Evolutionary conservation across 2,888 invertebrate species (phyloP), one percentile per base, ranked within the genome.

Genomic region (Microchrysa polita): DNA sequence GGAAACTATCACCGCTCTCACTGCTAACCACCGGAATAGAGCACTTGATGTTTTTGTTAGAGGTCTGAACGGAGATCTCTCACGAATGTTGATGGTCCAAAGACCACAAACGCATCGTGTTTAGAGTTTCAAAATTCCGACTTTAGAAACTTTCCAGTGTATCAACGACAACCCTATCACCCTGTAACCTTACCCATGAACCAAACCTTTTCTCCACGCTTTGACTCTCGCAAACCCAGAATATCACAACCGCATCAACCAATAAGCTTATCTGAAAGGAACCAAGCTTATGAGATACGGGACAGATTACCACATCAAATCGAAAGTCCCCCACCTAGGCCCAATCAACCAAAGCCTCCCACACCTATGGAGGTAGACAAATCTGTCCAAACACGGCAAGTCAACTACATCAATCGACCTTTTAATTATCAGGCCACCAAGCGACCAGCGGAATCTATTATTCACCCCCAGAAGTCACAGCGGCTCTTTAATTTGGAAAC

Each of bases 311-410:
- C n/a, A 40, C 16, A 20, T 2, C 23, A 61, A 27, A n/a, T 27
- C 22, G 10, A n/a, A 10, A 34, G 18, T 16, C 44, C 27, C 1
- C 27, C 34, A 10, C 61, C 61, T 10, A 65, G 48, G 16, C 48
- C 18, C 9, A 42, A 42, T 42, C 16, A 65, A 14, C 65, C 65
- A 42, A 42, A 65, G 40, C 42, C 48, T 18, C 42, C 73, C 14
- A 34, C 18, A 0, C 73, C 67, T 14, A 72, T 72, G 61, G 61
- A 72, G 1, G 60, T 74, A 7, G 75, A 75, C 23, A 53, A 22
- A 42, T 75, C 74, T 10, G 20, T 74, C 22, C 72, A 74, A 16
- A 63, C 63, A 12, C 22, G 65, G 9, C 40, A 65, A n/a, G 20
- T 42, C 12, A 42, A 65, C 20, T 65, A 65, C 20, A 42, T 42